These are phyloP conservation scores for Noctua pronuba DNA, from an alignment of 2,888 invertebrate genomes.

Conservation along the genomic window DNA sequence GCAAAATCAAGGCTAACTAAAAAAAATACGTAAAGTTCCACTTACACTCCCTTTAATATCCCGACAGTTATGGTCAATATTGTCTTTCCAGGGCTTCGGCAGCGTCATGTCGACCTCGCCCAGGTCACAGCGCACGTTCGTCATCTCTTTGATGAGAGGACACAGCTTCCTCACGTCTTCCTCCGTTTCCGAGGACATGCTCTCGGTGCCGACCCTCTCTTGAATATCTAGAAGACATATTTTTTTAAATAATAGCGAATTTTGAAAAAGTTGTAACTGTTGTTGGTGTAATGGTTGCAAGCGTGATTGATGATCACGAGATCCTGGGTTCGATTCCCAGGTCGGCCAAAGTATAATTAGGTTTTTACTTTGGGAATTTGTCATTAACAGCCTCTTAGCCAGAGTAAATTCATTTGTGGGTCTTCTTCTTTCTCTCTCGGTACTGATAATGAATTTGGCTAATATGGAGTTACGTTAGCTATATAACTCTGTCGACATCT, in stretches of 20 bases:
- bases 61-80: slow-evolving; percentile 86
- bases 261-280: not conserved
- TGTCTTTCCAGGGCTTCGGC: slow-evolving; percentile 86
- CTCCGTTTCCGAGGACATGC: slow-evolving; percentile 85
- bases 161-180: slow-evolving; percentile 83
- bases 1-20: too few species aligned
- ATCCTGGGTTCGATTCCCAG: not conserved
- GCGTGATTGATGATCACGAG: not conserved
- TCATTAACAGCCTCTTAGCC: too few species aligned
- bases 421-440: too few species aligned
- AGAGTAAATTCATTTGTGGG: too few species aligned
- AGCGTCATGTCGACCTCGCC: slow-evolving; percentile 77
- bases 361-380: too few species aligned
- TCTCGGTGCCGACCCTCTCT: slow-evolving; percentile 78
- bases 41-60: slow-evolving; percentile 82
- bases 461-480: too few species aligned
- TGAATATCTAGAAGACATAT: slow-evolving; percentile 76
- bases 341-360: too few species aligned
- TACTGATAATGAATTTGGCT: too few species aligned
- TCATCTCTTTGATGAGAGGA: slow-evolving; percentile 77
- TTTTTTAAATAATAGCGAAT: not conserved
- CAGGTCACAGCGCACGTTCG: slow-evolving; percentile 82
- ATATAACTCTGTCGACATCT: too few species aligned
- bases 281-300: not conserved
- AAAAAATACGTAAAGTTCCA: slow-evolving; percentile 20